Evolutionary conservation across 35 echinoderm and acorn worm genomes (phyloP).

Genomic region (Ptychodera flava): DNA sequence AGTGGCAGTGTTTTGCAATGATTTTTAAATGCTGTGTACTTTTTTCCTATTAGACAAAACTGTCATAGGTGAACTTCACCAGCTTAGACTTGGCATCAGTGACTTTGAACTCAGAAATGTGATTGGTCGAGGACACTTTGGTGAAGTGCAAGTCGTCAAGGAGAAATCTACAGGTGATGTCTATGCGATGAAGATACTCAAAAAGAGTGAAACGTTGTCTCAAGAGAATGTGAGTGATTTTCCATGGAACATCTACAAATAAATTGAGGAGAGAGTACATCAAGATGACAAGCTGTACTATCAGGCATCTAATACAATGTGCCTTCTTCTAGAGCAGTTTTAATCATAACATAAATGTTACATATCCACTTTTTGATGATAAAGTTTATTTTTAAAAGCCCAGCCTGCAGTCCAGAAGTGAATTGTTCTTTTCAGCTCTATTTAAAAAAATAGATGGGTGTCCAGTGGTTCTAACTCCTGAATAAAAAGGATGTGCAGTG

Average conservation of each 20-base stretch:
- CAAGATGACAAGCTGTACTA: background rate
- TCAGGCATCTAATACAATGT: background rate
- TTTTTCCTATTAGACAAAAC: constrained; percentile 39
- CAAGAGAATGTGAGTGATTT: constrained; percentile 62
- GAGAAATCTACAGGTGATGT: constrained; percentile 64
- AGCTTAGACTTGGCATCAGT: constrained; percentile 43
- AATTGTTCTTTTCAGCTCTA: too few relatives aligned
- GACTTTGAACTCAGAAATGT: constrained; percentile 86
- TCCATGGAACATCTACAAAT: background rate
- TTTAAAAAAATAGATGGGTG: too few relatives aligned
- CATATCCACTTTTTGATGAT: too few relatives aligned
- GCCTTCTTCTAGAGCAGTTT: background rate
- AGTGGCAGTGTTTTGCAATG: too few relatives aligned
- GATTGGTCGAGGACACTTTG: constrained; percentile 82
- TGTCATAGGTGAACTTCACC: constrained; percentile 33
- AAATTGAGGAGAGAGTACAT: background rate
- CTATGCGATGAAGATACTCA: constrained; percentile 76
- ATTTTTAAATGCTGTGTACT: too few relatives aligned
- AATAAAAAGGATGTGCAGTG: too few relatives aligned
- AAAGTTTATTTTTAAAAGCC: too few relatives aligned
- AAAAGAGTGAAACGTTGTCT: constrained; percentile 53
- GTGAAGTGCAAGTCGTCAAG: constrained; percentile 59
- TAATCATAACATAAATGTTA: background rate
- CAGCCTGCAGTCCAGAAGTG: too few relatives aligned
- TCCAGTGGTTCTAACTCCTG: too few relatives aligned